These are phyloP conservation scores for Fragum sueziense DNA, from an alignment of 2,888 invertebrate genomes.

Conservation along the genomic window DNA sequence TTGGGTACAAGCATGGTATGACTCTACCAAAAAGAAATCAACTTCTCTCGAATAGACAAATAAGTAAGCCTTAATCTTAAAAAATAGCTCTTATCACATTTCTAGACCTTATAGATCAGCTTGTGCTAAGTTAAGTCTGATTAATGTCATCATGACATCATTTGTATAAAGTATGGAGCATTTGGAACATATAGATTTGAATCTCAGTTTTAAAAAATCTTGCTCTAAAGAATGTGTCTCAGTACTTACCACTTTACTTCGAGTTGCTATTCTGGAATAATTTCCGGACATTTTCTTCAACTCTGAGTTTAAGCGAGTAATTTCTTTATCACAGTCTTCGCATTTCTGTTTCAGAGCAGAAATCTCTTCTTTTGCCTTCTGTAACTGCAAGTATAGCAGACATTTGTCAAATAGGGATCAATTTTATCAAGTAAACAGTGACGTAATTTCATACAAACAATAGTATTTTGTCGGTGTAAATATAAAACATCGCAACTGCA, in stretches of 20 bases:
- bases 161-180: too few species aligned
- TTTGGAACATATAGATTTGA: too few species aligned
- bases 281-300: slow-evolving; percentile 86
- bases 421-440: too few species aligned
- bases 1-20: neutral
- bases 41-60: neutral
- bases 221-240: neutral
- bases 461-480: too few species aligned
- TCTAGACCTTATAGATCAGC: neutral
- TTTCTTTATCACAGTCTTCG: slow-evolving; percentile 85
- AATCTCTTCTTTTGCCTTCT: slow-evolving; percentile 87
- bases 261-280: slow-evolving; percentile 85
- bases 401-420: too few species aligned
- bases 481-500: too few species aligned
- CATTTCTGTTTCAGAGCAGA: slow-evolving; percentile 89
- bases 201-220: too few species aligned
- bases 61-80: neutral
- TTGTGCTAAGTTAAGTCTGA: neutral
- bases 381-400: slow-evolving; percentile 53
- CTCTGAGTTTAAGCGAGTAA: slow-evolving; percentile 83
- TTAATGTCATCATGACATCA: too few species aligned
- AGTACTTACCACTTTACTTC: slow-evolving; percentile 85
- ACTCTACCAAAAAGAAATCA: neutral
- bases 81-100: neutral
- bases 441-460: too few species aligned